These are phyloP conservation scores for Percina caprodes DNA, from an alignment of 2,113 vertebrate species.

Conservation along the genomic window DNA sequence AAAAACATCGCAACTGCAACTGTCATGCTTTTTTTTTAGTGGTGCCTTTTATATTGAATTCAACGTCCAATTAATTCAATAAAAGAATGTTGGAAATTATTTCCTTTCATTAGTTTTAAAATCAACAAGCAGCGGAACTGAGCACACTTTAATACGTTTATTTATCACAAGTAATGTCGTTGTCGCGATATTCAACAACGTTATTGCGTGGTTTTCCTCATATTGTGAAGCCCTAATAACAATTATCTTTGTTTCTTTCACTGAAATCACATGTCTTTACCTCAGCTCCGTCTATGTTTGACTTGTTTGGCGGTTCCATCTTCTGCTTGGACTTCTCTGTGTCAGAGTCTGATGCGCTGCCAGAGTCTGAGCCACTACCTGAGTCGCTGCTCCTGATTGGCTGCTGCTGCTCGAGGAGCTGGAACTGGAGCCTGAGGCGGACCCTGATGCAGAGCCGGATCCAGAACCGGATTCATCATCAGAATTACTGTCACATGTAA, in stretches of 20 bases:
- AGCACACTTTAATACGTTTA: too few species aligned
- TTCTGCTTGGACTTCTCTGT: slow-evolving; percentile 91
- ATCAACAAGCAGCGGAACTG: too few species aligned
- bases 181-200: too few species aligned
- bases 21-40: too few species aligned
- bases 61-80: too few species aligned
- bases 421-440: slow-evolving; percentile 93
- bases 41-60: too few species aligned
- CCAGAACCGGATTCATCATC: slow-evolving; percentile 93
- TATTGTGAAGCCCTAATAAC: too few species aligned
- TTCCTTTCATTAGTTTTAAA: too few species aligned
- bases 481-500: slow-evolving; percentile 86
- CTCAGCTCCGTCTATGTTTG: slow-evolving; percentile 93
- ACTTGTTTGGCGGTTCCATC: slow-evolving; percentile 89
- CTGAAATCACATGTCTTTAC: slow-evolving; percentile 76
- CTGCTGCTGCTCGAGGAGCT: slow-evolving; percentile 96
- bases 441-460: slow-evolving; percentile 91
- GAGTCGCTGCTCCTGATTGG: slow-evolving; percentile 96
- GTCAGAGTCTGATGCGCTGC: slow-evolving; percentile 95
- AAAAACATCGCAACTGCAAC: too few species aligned
- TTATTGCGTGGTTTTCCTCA: too few species aligned
- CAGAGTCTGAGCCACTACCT: slow-evolving; percentile 95
- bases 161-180: too few species aligned
- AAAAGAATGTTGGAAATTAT: too few species aligned
- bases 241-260: neutral